Evolutionary conservation across 2,113 vertebrate species (phyloP), one percentile per base, ranked within the genome.

Genomic region (Hippoglossus stenolepis): DNA sequence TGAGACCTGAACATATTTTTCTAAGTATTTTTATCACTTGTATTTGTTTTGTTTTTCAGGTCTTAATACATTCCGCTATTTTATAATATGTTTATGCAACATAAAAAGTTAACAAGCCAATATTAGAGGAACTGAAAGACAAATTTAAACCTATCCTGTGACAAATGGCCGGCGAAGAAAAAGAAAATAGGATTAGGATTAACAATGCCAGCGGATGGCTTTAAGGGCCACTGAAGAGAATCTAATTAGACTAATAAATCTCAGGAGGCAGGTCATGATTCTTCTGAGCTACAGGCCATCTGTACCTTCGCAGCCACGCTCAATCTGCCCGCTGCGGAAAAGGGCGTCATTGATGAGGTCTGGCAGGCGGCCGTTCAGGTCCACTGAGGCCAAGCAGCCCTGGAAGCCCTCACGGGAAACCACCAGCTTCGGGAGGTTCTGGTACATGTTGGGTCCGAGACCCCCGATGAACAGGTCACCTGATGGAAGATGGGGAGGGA

Each of bases 281-380:
- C 66, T 64, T 23, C 11, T 26, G 53, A 0, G 23, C 73, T 21
- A 62, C 63, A 26, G 77, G 60, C 53, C 68, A 74, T 87, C 66
- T 51, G 69, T 97, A 99, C 98, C 98, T 97, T 99, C 98, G 2
- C 98, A 99, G 89, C 97, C 97, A 1, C 97, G 96, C 54, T 99
- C 98, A 0, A 99, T 96, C 94, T 98, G 97, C 45, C 98, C 97
- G 0, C 96, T 98, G 87, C 96, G 96, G 85, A 99, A 97, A 65
- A 98, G 90, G 4, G 98, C 97, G 0, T 99, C 97, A 0, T 94
- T 97, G 92, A 99, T 98, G 66, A 99, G 96, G 90, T 99, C 97
- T 18, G 98, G 98, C 85, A 99, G 94, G 13, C 97, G 96, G 2
- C 97, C 97, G 1, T 99, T 99, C 70, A 99, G 95, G 87, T 99